Evolutionary conservation across 1,140 invertebrate species (phyloP).

Genomic region (Cotesia typhae): DNA sequence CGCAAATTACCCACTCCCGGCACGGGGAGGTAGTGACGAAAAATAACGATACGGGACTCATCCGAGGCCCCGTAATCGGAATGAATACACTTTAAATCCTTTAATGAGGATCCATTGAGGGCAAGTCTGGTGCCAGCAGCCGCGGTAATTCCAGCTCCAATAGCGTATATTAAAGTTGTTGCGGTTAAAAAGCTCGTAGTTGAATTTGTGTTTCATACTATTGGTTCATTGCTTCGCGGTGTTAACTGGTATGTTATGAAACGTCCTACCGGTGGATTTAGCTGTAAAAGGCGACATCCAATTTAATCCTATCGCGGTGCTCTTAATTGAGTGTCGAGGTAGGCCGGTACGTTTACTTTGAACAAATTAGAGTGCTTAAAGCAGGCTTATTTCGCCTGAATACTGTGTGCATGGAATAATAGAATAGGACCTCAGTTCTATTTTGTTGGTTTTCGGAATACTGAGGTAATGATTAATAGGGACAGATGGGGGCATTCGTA

Average conservation of each 20-base stretch:
- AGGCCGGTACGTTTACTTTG: no score
- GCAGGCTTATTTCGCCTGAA: no score
- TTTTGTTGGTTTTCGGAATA: no score
- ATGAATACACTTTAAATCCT: constrained; percentile 65
- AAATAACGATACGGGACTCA: constrained; percentile 81
- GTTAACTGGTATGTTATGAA: no score
- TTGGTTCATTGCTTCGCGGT: constrained; percentile 69
- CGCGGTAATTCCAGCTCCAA: constrained; percentile 88
- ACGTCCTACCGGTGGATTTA: no score
- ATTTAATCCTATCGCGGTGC: no score
- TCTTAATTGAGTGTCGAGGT: no score
- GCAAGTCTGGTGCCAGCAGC: constrained; percentile 83
- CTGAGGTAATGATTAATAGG: constrained; percentile 79
- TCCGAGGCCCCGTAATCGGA: constrained; percentile 83
- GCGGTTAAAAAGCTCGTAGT: constrained; percentile 81
- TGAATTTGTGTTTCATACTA: constrained; percentile 72
- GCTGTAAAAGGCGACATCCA: no score
- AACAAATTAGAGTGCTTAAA: no score
- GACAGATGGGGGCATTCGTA: constrained; percentile 77
- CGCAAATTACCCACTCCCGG: constrained; percentile 82
- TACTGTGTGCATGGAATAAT: no score
- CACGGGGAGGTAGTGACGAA: constrained; percentile 37
- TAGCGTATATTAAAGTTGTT: constrained; percentile 90
- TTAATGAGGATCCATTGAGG: no score
- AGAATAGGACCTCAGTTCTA: no score